These are phyloP conservation scores for Rhopalosiphum maidis DNA, from an alignment of 1,140 invertebrate species.

Conservation along the genomic window DNA sequence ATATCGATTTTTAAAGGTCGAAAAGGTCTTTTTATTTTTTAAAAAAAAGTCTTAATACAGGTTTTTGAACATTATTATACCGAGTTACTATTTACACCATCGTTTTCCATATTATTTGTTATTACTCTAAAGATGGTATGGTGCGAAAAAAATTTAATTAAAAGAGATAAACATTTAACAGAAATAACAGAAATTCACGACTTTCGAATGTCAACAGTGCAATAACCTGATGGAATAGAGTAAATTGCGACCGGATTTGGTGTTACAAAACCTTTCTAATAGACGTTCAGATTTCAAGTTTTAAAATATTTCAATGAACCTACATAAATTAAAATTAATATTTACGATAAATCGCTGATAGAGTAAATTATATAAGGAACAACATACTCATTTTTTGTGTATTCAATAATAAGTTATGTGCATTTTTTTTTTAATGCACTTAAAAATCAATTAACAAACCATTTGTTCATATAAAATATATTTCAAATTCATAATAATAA, in stretches of 20 bases:
- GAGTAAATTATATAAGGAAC: not conserved
- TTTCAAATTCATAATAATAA: not conserved
- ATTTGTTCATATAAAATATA: not conserved
- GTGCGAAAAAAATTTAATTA: not conserved
- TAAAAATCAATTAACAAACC: not conserved
- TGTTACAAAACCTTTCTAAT: slow-evolving; percentile 51
- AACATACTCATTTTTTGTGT: not conserved
- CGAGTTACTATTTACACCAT: not conserved
- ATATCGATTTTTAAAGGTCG: not conserved
- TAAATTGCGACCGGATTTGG: slow-evolving; percentile 46
- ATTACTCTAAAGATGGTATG: not conserved
- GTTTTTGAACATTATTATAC: not conserved
- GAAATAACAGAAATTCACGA: slow-evolving; percentile 24
- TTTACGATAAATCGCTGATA: not conserved
- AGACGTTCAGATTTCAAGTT: slow-evolving; percentile 13
- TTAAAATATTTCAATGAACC: slow-evolving; percentile 12
- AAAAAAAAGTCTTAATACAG: not conserved
- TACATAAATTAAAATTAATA: not conserved
- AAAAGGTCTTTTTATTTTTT: not conserved
- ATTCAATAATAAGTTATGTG: not conserved
- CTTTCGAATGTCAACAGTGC: slow-evolving; percentile 53
- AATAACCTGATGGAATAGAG: slow-evolving; percentile 50
- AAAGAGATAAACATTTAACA: not conserved
- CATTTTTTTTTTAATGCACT: not conserved
- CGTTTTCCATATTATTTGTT: not conserved